A percentile compares a stretch with the other conserved stretches of the same genome.
phyloP scores from a whole-genome alignment of 2,888 invertebrate species.

The Hylaea fasciaria region DNA sequence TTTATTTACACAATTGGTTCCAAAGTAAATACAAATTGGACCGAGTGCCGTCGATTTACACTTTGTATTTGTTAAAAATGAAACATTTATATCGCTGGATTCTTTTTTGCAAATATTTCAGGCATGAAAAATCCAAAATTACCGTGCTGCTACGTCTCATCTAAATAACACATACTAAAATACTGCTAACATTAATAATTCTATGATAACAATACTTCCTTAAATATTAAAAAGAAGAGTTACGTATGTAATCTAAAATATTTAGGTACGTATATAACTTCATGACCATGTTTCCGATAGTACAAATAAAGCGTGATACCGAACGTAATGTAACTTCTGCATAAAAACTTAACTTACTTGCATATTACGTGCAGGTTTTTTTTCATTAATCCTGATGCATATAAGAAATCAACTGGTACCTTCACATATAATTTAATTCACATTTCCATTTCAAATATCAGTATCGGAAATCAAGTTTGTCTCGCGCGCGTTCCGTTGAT shows the following conservation, averaged over 20 bases:
- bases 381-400: conserved; percentile 8
- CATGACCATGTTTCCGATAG: background rate
- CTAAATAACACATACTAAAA: no score
- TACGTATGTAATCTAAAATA: no score
- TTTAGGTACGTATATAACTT: no score
- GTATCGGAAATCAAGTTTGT: conserved; percentile 10
- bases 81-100: no score
- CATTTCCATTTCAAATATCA: background rate
- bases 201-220: no score
- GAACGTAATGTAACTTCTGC: background rate
- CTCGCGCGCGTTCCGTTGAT: background rate
- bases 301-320: background rate
- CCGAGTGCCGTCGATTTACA: background rate
- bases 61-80: conserved; percentile 4
- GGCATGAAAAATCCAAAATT: no score
- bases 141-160: background rate
- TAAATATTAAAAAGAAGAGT: no score
- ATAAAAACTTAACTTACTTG: conserved; percentile 21
- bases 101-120: no score
- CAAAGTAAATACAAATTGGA: conserved; percentile 13
- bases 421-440: conserved; percentile 4
- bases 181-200: no score
- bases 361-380: conserved; percentile 11
- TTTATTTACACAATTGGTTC: conserved; percentile 24
- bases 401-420: background rate